These are phyloP conservation scores for Selene dorsalis DNA, from an alignment of 2,797 vertebrate species.

Conservation along the genomic window DNA sequence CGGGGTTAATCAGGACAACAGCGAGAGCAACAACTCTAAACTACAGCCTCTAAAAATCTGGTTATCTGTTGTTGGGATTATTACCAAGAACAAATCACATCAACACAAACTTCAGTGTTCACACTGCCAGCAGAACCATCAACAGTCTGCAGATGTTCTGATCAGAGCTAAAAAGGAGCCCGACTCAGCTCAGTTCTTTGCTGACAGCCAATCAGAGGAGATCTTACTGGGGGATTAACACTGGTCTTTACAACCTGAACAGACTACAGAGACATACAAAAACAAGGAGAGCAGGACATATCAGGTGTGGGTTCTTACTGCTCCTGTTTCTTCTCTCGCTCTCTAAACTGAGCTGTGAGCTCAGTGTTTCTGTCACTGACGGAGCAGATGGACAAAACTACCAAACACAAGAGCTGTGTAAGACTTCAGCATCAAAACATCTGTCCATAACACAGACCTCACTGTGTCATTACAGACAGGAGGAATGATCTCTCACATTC, in stretches of 20 bases:
- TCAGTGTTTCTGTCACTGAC: too few species aligned
- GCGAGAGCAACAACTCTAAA: not conserved
- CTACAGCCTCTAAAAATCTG: not conserved
- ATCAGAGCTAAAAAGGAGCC: not conserved
- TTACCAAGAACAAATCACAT: not conserved
- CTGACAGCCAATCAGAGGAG: not conserved
- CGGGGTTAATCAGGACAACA: not conserved
- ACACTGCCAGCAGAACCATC: conserved; percentile 6
- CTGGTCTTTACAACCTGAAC: not conserved
- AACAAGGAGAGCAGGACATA: too few species aligned
- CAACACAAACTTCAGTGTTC: conserved; percentile 24
- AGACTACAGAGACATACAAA: not conserved
- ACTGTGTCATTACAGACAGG: too few species aligned
- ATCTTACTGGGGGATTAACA: not conserved
- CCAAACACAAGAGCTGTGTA: too few species aligned
- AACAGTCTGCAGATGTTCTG: not conserved
- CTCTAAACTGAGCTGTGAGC: too few species aligned
- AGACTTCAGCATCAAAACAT: too few species aligned
- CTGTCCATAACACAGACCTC: too few species aligned
- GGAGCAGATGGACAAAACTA: too few species aligned
- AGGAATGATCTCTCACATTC: too few species aligned
- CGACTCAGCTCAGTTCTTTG: not conserved
- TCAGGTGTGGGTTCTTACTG: too few species aligned
- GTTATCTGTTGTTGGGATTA: conserved; percentile 16
- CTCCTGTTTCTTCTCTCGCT: too few species aligned